A percentile compares a stretch with the other conserved stretches of the same genome.
Conservation (phyloP, 2,797 vertebrate species). For the Characodon lateralis region DNA sequence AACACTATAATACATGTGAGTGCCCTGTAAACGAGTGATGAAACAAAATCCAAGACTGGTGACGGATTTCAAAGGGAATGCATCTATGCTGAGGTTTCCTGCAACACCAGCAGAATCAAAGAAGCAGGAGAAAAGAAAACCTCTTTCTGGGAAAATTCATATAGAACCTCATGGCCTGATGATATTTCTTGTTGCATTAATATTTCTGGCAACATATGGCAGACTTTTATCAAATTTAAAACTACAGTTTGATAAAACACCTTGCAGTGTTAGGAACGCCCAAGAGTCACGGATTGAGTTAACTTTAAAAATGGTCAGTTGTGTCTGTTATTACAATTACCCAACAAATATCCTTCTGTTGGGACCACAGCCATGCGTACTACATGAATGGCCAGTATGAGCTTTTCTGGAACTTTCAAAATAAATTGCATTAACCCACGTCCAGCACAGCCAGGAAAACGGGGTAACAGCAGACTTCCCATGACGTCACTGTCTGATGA, state of each 20-base stretch:
- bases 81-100: neutral
- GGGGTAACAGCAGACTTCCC: too few relatives aligned
- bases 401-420: too few relatives aligned
- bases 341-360: neutral
- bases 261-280: neutral
- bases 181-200: neutral
- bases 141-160: neutral
- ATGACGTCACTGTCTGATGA: too few relatives aligned
- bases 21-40: conserved; percentile 10
- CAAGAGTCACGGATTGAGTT: neutral
- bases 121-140: neutral
- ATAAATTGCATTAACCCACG: too few relatives aligned
- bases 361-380: too few relatives aligned
- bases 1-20: conserved; percentile 15
- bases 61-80: neutral
- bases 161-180: neutral
- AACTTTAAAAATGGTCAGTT: neutral
- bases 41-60: neutral
- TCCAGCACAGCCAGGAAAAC: too few relatives aligned
- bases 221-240: neutral
- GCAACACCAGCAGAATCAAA: neutral
- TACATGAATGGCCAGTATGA: too few relatives aligned
- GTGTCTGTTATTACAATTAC: neutral
- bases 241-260: neutral
- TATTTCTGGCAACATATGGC: neutral